Conservation (phyloP, 2,888 invertebrate species). For the Aricia artaxerxes region DNA sequence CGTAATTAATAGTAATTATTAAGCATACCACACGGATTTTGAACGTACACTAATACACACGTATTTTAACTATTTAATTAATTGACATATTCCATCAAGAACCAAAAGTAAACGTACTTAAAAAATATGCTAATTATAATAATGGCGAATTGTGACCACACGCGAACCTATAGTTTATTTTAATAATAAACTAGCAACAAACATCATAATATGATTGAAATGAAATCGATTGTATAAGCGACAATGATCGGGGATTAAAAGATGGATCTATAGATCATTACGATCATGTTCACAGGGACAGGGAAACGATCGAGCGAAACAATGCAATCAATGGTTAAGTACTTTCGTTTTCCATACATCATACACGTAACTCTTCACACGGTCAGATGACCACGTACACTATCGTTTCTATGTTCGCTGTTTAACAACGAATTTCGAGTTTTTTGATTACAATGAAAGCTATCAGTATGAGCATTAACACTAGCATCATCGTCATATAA, state of each 20-base stretch:
- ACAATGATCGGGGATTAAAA: not conserved
- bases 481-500: too few relatives aligned
- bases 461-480: not conserved
- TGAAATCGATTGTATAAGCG: not conserved
- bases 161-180: too few relatives aligned
- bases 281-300: constrained; percentile 12
- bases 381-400: constrained; percentile 40
- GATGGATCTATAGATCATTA: not conserved
- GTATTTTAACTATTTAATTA: too few relatives aligned
- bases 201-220: not conserved
- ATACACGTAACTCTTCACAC: constrained; percentile 44
- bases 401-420: constrained; percentile 37
- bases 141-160: too few relatives aligned
- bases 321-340: constrained; percentile 37
- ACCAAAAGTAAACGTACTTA: too few relatives aligned
- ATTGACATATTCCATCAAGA: too few relatives aligned
- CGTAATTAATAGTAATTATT: too few relatives aligned
- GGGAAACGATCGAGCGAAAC: constrained; percentile 34
- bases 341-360: constrained; percentile 46
- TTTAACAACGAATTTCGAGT: constrained; percentile 17
- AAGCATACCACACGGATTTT: too few relatives aligned
- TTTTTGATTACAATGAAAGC: not conserved
- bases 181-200: not conserved
- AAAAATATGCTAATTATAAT: too few relatives aligned
- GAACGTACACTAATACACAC: too few relatives aligned